Evolutionary conservation across 2,888 invertebrate genomes (phyloP).

Genomic region (Marasmarcha lunaedactyla): DNA sequence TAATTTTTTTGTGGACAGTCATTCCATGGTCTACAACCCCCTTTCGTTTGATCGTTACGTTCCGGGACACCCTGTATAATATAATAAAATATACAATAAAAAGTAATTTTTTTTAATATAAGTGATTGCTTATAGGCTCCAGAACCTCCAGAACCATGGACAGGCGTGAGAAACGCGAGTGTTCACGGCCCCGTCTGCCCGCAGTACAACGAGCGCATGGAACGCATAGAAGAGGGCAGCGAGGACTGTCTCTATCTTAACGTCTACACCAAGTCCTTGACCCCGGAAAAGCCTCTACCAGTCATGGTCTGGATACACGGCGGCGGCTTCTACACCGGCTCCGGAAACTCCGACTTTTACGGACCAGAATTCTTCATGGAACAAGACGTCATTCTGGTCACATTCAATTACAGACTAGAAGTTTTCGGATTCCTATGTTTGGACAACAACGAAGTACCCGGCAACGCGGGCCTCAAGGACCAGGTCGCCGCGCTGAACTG

Average conservation of each 20-base stretch:
- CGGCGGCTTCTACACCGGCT: constrained; percentile 60
- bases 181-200: constrained; percentile 54
- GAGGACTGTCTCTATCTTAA: constrained; percentile 79
- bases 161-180: constrained; percentile 42
- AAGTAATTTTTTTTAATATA: too few species aligned
- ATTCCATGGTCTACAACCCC: too few species aligned
- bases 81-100: too few species aligned
- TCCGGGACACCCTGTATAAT: too few species aligned
- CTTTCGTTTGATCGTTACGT: too few species aligned
- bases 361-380: constrained; percentile 60
- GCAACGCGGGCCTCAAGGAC: constrained; percentile 62
- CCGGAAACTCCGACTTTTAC: constrained; percentile 56
- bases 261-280: constrained; percentile 64
- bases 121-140: too few species aligned
- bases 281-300: constrained; percentile 27
- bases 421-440: constrained; percentile 58
- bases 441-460: constrained; percentile 53
- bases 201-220: constrained; percentile 55
- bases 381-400: constrained; percentile 50
- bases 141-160: constrained; percentile 45
- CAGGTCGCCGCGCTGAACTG: constrained; percentile 61
- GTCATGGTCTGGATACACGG: constrained; percentile 67
- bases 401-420: constrained; percentile 60
- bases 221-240: constrained; percentile 61
- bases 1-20: too few species aligned